phyloP scores from a whole-genome alignment of 2,797 vertebrate species.

The Sus cebifrons region DNA sequence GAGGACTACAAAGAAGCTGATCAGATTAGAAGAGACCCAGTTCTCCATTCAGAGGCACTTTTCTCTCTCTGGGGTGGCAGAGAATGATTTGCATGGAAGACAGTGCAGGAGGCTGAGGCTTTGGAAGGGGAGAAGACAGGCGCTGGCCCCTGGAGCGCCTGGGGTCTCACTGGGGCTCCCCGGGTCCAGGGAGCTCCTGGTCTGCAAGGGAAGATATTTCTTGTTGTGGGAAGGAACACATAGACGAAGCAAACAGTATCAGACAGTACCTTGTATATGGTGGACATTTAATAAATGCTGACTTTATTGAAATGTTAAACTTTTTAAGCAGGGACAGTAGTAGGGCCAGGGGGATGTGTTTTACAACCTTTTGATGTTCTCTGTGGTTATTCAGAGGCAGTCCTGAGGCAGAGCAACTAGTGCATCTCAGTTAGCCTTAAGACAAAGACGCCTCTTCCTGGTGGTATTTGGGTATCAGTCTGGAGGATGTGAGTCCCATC shows the following conservation, averaged over 20 bases:
- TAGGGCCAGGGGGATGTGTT: neutral
- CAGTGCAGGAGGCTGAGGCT: slow-evolving; percentile 91
- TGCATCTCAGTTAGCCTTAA: neutral
- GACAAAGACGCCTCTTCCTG: neutral
- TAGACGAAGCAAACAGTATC: neutral
- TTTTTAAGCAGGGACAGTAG: neutral
- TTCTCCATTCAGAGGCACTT: slow-evolving; percentile 72
- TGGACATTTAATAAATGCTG: neutral
- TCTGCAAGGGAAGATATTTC: neutral
- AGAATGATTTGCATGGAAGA: neutral
- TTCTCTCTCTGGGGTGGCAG: neutral
- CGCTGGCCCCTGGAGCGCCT: neutral
- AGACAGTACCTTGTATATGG: neutral
- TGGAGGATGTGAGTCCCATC: neutral
- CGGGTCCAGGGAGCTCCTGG: neutral
- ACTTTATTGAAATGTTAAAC: neutral
- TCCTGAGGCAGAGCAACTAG: neutral
- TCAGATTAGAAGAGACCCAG: neutral
- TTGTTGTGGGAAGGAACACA: neutral
- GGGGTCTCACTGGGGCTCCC: neutral
- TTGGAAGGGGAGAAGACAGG: slow-evolving; percentile 88
- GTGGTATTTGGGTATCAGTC: neutral
- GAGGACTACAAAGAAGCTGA: neutral
- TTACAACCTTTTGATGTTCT: slow-evolving; percentile 69
- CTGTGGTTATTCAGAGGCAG: neutral